These are phyloP conservation scores for Triops cancriformis DNA, from an alignment of 1,140 invertebrate species.

Conservation along the genomic window DNA sequence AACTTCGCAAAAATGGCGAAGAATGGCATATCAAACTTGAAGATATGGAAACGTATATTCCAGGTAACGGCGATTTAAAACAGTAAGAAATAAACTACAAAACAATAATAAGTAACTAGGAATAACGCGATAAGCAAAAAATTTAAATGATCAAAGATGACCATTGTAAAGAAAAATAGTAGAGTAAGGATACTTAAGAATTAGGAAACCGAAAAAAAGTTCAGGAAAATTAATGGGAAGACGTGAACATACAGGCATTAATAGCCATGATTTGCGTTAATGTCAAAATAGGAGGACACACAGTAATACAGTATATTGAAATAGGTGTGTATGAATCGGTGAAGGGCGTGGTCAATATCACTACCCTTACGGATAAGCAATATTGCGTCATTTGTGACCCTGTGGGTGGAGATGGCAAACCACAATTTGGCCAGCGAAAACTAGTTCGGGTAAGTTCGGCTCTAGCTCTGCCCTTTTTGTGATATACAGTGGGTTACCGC, in stretches of 20 bases:
- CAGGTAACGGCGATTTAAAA: conserved; percentile 31
- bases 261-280: too few relatives aligned
- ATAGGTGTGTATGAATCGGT: conserved; percentile 45
- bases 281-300: too few relatives aligned
- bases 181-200: too few relatives aligned
- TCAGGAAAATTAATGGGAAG: too few relatives aligned
- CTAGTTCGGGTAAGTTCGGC: conserved; percentile 39
- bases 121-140: neutral
- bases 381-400: conserved; percentile 47
- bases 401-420: conserved; percentile 41
- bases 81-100: neutral
- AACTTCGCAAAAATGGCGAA: conserved; percentile 45
- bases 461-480: conserved; percentile 7
- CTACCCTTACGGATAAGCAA: conserved; percentile 43
- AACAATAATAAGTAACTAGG: neutral
- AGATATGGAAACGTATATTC: conserved; percentile 46
- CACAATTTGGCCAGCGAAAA: conserved; percentile 44
- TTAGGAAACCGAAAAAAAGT: too few relatives aligned
- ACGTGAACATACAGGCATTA: too few relatives aligned
- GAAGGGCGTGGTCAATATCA: conserved; percentile 42
- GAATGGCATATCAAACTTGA: conserved; percentile 45
- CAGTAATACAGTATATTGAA: neutral
- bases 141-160: neutral
- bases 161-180: too few relatives aligned
- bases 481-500: too few relatives aligned